Evolutionary conservation across 2,888 invertebrate genomes (phyloP).

Genomic region (Nymphalis polychloros): DNA sequence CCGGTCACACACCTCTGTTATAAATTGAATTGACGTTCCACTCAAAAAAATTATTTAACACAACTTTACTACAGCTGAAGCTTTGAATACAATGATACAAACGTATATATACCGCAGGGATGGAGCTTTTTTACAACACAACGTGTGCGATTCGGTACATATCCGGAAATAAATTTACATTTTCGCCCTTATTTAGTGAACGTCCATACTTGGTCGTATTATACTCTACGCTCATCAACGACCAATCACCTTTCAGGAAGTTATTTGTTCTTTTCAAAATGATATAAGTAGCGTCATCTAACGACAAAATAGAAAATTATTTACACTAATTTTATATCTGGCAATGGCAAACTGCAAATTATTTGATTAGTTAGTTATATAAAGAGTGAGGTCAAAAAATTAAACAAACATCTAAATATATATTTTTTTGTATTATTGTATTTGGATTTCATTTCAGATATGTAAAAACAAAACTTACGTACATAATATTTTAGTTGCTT

Average conservation of each 20-base stretch:
- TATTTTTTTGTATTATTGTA: no score
- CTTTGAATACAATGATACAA: conserved; percentile 37
- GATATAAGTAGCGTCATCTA: conserved; percentile 38
- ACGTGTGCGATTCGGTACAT: conserved; percentile 49
- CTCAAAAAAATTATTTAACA: conserved; percentile 32
- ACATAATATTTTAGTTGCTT: not conserved
- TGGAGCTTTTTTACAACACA: conserved; percentile 39
- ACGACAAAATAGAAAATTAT: not conserved
- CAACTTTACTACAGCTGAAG: conserved; percentile 39
- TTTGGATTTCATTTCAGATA: no score
- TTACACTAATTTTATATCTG: conserved; percentile 16
- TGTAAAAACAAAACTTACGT: not conserved
- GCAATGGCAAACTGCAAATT: conserved; percentile 26
- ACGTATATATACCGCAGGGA: conserved; percentile 34
- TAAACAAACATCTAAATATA: no score
- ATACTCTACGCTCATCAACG: conserved; percentile 48
- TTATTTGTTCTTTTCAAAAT: conserved; percentile 36
- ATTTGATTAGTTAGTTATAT: not conserved
- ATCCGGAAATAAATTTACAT: conserved; percentile 52
- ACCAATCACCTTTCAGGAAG: conserved; percentile 56
- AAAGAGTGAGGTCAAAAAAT: not conserved
- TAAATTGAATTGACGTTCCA: conserved; percentile 35
- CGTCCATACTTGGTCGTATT: conserved; percentile 60
- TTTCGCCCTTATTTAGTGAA: conserved; percentile 58
- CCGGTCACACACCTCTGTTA: conserved; percentile 40